Conservation (phyloP, 2,888 invertebrate species). For the Herminia tarsipennalis region DNA sequence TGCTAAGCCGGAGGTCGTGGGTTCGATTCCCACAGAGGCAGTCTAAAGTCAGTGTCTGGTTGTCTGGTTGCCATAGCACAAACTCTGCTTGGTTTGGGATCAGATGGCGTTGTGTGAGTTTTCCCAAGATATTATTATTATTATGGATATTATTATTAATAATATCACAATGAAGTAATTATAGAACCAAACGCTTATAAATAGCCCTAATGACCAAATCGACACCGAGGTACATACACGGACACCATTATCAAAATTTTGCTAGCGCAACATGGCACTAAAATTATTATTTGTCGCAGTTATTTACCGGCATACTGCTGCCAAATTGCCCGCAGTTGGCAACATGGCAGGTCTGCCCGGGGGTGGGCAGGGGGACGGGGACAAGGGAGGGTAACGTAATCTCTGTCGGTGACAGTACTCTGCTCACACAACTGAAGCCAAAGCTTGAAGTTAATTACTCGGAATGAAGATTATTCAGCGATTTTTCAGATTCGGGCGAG, state of each 20-base stretch:
- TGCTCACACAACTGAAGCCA: slow-evolving; percentile 8
- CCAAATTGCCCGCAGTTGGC: slow-evolving; percentile 45
- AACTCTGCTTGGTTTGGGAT: too few relatives aligned
- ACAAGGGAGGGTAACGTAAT: slow-evolving; percentile 21
- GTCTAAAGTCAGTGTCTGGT: too few relatives aligned
- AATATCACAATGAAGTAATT: too few relatives aligned
- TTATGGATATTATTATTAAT: too few relatives aligned
- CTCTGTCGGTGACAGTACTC: slow-evolving; percentile 41
- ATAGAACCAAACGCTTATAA: too few relatives aligned
- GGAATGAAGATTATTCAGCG: slow-evolving; percentile 44
- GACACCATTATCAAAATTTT: slow-evolving; percentile 23
- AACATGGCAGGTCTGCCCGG: slow-evolving; percentile 22
- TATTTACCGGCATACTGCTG: slow-evolving; percentile 33
- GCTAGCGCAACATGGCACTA: slow-evolving; percentile 18
- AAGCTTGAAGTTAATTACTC: slow-evolving; percentile 43
- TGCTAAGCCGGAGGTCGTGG: too few relatives aligned
- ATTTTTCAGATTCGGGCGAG: slow-evolving; percentile 34
- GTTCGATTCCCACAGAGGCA: too few relatives aligned
- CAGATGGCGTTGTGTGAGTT: too few relatives aligned
- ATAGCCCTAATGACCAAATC: slow-evolving; percentile 4
- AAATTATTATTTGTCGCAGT: slow-evolving; percentile 40
- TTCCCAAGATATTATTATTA: too few relatives aligned
- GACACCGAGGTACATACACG: slow-evolving; percentile 10
- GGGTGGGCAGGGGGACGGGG: slow-evolving; percentile 7
- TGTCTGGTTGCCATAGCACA: too few relatives aligned